Evolutionary conservation across 2,797 vertebrate species (phyloP), one percentile per base, ranked within the genome.

Genomic region (Nannoperca australis): DNA sequence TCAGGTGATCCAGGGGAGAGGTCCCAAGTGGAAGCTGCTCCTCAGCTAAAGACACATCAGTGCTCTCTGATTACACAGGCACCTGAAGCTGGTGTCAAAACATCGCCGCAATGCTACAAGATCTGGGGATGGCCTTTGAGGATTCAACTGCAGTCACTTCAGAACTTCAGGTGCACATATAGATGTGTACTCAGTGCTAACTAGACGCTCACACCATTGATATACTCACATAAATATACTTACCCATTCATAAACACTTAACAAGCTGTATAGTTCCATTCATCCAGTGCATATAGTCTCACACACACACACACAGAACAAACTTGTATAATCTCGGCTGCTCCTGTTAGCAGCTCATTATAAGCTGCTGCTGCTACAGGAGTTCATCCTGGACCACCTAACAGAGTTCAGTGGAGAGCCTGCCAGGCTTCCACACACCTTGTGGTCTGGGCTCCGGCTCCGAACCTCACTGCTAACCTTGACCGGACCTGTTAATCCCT

Each of bases 1-100:
- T 36, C 42, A 24, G 54, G 32, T 12, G 63, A 42, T 60, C 11
- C 36, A 5, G 9, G 54, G 54, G 24, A 27, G 45, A 49, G 40
- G 18, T 50, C 58, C 62, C 30, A 4, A 30, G 51, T 20, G 47
- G 78, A 77, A 61, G 44, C 84, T 47, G 1, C 66, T 62, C 65
- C 67, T 79, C 80, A 32, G 70, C 55, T 71, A 61, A 84, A 85
- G 78, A 89, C 64, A 68, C 85, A 78, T 82, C 60, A 71, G 78
- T 73, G 73, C 84, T 86, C 67, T 51, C 85, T 75, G 77, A 73
- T 73, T 62, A 62, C 73, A 63, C 79, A 36, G 76, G 76, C 84
- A 24, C 78, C 84, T 32, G 12, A 78, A 64, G 59, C 75, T 34
- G 86, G 69, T 76, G 90, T 89, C 81, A 67, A 8, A 51, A 54